A percentile compares a stretch with the other conserved stretches of the same genome.
These are phyloP conservation scores for Resseliella maxima DNA, from an alignment of 2,888 invertebrate genomes.

Conservation along the genomic window DNA sequence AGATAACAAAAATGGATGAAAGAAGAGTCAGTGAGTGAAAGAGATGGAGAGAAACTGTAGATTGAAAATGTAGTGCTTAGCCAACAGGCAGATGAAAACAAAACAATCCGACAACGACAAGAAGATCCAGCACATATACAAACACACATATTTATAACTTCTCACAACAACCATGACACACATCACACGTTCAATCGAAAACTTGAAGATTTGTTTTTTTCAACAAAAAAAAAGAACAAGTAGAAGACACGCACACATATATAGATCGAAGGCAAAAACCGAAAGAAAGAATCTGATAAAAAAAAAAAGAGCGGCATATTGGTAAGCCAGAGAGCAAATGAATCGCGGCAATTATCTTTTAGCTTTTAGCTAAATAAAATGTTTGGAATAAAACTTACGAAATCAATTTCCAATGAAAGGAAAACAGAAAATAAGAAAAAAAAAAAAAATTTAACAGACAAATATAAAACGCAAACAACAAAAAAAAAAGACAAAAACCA, in stretches of 20 bases:
- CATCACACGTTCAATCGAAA: constrained; percentile 33
- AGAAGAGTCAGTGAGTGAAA: background rate
- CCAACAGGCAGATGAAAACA: constrained; percentile 51
- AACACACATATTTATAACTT: background rate
- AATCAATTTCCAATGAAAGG: constrained; percentile 27
- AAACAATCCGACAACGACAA: constrained; percentile 4
- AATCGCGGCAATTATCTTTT: constrained; percentile 34
- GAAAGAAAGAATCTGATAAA: background rate
- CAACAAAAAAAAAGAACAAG: background rate
- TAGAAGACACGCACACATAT: background rate
- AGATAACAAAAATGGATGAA: background rate
- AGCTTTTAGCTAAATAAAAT: constrained; percentile 48
- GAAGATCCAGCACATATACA: background rate
- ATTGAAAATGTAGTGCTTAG: constrained; percentile 51
- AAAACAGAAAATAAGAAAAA: background rate
- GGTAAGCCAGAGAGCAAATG: background rate
- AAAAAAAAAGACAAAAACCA: too few relatives aligned
- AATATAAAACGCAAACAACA: background rate
- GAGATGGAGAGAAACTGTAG: background rate
- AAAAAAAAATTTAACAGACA: background rate
- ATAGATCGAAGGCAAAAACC: background rate
- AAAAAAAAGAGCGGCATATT: background rate
- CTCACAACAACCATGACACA: background rate
- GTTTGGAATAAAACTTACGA: constrained; percentile 18
- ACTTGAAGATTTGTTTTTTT: constrained; percentile 31